Percentiles rank a stretch among this genome's conserved stretches.
Conservation (phyloP, 1,140 invertebrate species). For the Campoletis sonorensis region DNA sequence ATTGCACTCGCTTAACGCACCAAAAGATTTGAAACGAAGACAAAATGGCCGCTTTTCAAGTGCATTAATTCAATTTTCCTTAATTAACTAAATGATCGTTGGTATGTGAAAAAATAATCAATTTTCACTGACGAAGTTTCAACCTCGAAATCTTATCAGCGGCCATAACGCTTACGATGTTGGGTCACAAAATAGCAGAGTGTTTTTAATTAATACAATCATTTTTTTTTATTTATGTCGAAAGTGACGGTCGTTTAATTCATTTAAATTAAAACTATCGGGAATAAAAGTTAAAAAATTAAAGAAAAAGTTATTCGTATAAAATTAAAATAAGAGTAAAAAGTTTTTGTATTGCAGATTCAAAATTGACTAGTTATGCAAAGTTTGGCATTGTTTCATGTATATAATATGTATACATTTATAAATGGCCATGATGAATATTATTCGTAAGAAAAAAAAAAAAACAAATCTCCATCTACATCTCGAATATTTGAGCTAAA, state of each 20-base stretch:
- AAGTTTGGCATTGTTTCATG: slow-evolving; percentile 44
- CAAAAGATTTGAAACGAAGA: too few species aligned
- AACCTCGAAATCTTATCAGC: too few species aligned
- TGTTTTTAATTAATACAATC: too few species aligned
- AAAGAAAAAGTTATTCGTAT: neutral
- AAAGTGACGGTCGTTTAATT: neutral
- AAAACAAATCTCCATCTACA: neutral
- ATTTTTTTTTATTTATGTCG: too few species aligned
- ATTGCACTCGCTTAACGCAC: too few species aligned
- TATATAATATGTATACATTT: neutral
- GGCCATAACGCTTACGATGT: too few species aligned
- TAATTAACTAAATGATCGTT: too few species aligned
- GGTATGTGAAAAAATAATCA: too few species aligned
- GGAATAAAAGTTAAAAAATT: neutral
- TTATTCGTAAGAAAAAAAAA: slow-evolving; percentile 17
- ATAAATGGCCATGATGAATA: slow-evolving; percentile 1
- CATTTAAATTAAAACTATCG: neutral
- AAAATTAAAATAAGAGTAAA: slow-evolving; percentile 1
- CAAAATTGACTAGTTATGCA: slow-evolving; percentile 48
- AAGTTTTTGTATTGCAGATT: slow-evolving; percentile 12
- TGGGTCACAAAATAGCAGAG: too few species aligned
- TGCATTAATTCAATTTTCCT: too few species aligned
- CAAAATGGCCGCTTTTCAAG: too few species aligned
- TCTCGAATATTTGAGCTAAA: neutral
- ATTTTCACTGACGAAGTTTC: too few species aligned